Conservation (phyloP, 2,113 vertebrate genomes). For the Amphiprion percula region DNA sequence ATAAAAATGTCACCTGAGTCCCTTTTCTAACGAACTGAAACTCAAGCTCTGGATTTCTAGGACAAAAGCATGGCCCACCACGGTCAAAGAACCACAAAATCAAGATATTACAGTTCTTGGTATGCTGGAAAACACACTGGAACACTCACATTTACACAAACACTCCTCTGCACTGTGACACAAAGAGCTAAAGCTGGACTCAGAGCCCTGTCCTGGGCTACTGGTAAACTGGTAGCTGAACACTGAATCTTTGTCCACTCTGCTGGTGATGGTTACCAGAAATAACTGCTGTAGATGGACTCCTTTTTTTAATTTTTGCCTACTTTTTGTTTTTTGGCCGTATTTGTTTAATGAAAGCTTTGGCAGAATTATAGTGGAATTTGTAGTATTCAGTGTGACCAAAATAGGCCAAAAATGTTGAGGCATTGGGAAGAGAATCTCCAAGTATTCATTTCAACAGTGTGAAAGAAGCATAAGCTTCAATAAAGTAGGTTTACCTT, state of each 20-base stretch:
- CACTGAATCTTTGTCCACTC: constrained; percentile 43
- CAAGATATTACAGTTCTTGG: constrained; percentile 32
- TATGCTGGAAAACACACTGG: constrained; percentile 64
- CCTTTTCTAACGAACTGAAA: constrained; percentile 3
- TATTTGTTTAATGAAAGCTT: constrained; percentile 33
- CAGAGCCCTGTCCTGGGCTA: constrained; percentile 6
- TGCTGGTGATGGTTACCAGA: constrained; percentile 4
- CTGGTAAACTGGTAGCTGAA: constrained; percentile 49
- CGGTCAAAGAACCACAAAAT: constrained; percentile 15
- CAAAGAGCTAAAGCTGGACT: constrained; percentile 36
- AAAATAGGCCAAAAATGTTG: constrained; percentile 22
- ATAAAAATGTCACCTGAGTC: not conserved
- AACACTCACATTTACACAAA: constrained; percentile 22
- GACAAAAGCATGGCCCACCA: constrained; percentile 15
- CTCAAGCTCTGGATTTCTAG: constrained; percentile 27
- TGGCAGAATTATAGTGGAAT: constrained; percentile 16
- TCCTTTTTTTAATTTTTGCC: constrained; percentile 4
- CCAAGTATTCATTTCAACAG: not conserved
- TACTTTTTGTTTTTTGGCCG: not conserved
- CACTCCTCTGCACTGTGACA: constrained; percentile 49
- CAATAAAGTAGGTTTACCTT: not conserved
- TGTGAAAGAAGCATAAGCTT: not conserved
- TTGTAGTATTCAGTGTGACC: constrained; percentile 12
- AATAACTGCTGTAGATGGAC: constrained; percentile 38
- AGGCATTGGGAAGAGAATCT: constrained; percentile 26